Base-by-base conservation (phyloP, 2,113 vertebrate genomes). In the Hippocampus abdominalis region DNA sequence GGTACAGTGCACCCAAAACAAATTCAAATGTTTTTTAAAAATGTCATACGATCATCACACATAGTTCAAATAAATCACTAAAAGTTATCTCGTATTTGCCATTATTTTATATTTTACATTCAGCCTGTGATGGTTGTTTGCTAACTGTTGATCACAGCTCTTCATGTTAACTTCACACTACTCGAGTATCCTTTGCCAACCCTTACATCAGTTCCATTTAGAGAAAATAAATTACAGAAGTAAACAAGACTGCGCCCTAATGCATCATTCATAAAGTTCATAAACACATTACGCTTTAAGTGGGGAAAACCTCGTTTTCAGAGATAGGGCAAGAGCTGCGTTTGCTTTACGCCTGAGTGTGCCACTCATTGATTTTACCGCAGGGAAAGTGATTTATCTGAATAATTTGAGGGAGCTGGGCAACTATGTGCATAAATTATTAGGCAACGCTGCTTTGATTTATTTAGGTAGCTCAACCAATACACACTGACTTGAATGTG, bases 351-450 rank as follows among this genome's bases (percentile, higher is more conserved):
- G 70, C 69, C 70, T 71, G 66, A 78, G 70, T 76, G 75, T 69
- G 68, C 68, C 64, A 67, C 61, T 48, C 68, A 57, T 80, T 78
- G 86, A 86, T 88, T 84, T 84, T 71, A 73, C 86, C 56, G 66
- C 66, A 76, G 77, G 74, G 73, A 75, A 77, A 80, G 77, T 81
- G 77, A 88, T 86, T 82, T 80, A 83, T 87, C 74, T 72, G 81
- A 80, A 74, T 79, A 69, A 84, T 71, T 81, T 53, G 72, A 77
- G 67, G 69, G 74, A 69, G 64, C 77, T 69, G 72, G 71, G 85
- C 83, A 82, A 60, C 9, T 36, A 16, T 70, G 70, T 77, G 80
- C 72, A 88, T 84, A 81, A 82, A 86, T 79, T 78, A 81, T 74
- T 18, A 79, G 79, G 73, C 68, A 53, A 42, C 8, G 25, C 57